Base-by-base conservation (phyloP, 2,797 vertebrate genomes). In the Sylvia borin region DNA sequence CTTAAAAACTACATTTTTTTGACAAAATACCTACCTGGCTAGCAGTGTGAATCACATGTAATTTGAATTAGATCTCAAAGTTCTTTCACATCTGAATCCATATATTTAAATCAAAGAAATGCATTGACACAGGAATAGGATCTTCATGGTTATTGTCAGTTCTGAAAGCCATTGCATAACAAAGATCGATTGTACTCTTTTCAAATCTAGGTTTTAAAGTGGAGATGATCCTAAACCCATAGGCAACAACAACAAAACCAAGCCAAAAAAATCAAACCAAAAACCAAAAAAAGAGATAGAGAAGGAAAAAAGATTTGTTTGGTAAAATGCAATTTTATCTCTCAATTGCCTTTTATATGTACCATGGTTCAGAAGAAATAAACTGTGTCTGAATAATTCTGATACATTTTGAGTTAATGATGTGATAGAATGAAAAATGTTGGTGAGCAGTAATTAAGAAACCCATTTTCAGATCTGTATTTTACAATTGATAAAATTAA, bases 271-370 rank as follows among this genome's bases (percentile, higher is more conserved):
- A 32, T 20, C 29, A 58, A 31, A 18, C 7, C 4, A 26, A 36
- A 31, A 21, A 22, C 7, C 0, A 7, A 31, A 11, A 2, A 31
- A 1, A 31, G 6, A 24, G 24, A 17, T 7, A 61, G 9, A 13
- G 16, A 40, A n/a, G 15, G 0, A 7, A 16, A 57, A 42, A 24
- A 24, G 31, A 9, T 9, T 57, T 36, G 0, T 64, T 91, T 83
- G 4, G 7, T 58, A 61, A 71, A 92, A 85, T 53, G 13, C 2
- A 34, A 3, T 53, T 82, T 75, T 76, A 25, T 14, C 18, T 73
- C 60, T 64, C 38, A 78, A 48, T 54, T 78, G 6, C 7, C 11
- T 87, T 84, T 85, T 70, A 53, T 73, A 85, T 76, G 21, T 60
- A 47, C 10, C 19, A 42, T 11, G 14, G 4, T 11, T 54, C 67